A percentile compares a stretch with the other conserved stretches of the same genome.
Conservation (phyloP, 2,797 vertebrate genomes). For the Pipistrellus nathusii region DNA sequence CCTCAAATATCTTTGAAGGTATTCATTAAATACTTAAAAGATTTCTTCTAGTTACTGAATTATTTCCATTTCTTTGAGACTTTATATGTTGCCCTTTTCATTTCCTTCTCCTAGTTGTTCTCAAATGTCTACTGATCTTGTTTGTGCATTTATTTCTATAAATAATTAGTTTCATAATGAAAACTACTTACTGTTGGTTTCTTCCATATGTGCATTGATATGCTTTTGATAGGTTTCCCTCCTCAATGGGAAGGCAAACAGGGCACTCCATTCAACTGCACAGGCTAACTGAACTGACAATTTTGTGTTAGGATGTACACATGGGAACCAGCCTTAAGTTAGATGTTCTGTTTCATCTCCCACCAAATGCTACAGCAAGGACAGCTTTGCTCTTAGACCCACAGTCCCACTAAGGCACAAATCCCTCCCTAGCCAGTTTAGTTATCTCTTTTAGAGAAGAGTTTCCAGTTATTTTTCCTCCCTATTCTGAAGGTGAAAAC, state of each 20-base stretch:
- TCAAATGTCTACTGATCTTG: neutral
- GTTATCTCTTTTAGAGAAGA: neutral
- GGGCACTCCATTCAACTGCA: neutral
- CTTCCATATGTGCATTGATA: neutral
- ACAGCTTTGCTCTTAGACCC: neutral
- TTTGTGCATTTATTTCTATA: neutral
- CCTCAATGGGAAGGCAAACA: neutral
- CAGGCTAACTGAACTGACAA: neutral
- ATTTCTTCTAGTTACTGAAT: conserved; percentile 34
- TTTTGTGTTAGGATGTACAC: neutral
- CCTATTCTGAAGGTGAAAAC: neutral
- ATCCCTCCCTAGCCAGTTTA: neutral
- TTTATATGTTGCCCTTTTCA: neutral
- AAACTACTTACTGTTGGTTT: neutral
- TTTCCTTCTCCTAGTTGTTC: conserved; percentile 26
- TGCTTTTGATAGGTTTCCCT: neutral
- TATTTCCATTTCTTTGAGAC: conserved; percentile 31
- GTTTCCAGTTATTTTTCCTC: neutral
- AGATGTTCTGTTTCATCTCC: neutral
- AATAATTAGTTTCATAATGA: conserved; percentile 9
- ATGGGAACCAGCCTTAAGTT: neutral
- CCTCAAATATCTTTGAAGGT: conserved; percentile 51
- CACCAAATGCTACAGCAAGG: neutral
- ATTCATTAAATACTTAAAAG: conserved; percentile 46
- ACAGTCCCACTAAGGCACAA: neutral